Evolutionary conservation across 2,888 invertebrate genomes (phyloP).

Genomic region (Papilio gigon): DNA sequence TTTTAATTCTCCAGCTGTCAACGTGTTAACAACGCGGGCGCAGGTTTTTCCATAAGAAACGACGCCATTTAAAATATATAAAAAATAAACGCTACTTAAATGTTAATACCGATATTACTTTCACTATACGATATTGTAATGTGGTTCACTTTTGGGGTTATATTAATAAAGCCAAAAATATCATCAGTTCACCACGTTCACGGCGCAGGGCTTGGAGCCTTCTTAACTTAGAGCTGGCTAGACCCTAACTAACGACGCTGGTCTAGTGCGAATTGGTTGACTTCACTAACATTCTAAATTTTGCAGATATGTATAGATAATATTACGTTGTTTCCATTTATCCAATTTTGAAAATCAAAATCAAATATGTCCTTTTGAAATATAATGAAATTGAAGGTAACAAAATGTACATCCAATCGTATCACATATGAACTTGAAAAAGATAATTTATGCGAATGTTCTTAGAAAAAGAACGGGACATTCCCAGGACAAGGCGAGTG

Average conservation of each 20-base stretch:
- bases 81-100: background rate
- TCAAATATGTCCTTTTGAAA: background rate
- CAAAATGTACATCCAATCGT: background rate
- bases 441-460: slow-evolving; percentile 29
- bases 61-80: slow-evolving; percentile 12
- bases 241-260: too few species aligned
- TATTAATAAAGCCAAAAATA: too few species aligned
- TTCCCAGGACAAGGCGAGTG: slow-evolving; percentile 35
- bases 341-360: background rate
- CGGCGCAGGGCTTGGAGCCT: too few species aligned
- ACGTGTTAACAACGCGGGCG: slow-evolving; percentile 52
- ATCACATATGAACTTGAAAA: slow-evolving; percentile 19
- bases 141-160: background rate
- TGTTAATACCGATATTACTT: background rate
- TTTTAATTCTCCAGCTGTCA: slow-evolving; percentile 81
- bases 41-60: slow-evolving; percentile 57
- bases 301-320: too few species aligned
- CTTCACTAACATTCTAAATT: too few species aligned
- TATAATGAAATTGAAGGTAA: background rate
- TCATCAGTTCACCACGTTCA: too few species aligned
- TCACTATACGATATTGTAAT: background rate
- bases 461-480: slow-evolving; percentile 32
- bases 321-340: too few species aligned
- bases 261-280: too few species aligned
- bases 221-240: too few species aligned